Evolutionary conservation across 2,888 invertebrate species (phyloP), one percentile per base, ranked within the genome.

Genomic region (Fissipunctia ypsillon): DNA sequence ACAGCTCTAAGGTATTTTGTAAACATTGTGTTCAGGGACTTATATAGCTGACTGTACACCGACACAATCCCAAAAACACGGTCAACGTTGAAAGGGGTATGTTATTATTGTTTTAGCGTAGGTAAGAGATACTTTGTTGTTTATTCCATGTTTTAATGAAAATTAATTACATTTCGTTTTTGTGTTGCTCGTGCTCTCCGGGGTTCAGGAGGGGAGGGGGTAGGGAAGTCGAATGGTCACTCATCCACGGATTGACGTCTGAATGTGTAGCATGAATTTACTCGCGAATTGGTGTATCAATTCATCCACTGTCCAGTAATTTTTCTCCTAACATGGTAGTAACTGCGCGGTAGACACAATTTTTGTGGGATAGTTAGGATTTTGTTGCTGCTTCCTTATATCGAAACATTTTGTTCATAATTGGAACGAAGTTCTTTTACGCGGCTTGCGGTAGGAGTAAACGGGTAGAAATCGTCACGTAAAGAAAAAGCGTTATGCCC

Each of bases 61-160:
- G 35, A 5, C 10, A 25, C 41, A 48, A 60, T 35, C 52, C 14
- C 22, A 0, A 45, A 66, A 82, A 71, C 59, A 68, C 25, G 71
- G 78, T 31, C 63, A 80, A 82, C 78, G 79, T 64, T 67, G 57
- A 0, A n/a, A 64, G 41, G 57, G 67, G n/a, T 14, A 64, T 60
- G 61, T 63, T 78, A 66, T 73, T 83, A 83, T 63, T 78, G 43
- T 66, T 68, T 64, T n/a, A 43, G 61, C 52, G 50, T 50, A 45
- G 12, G 50, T 76, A 69, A 76, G n/a, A 38, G 48, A 56, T 66
- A 81, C 54, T 64, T 31, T 12, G 25, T 9, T 50, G 54, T 74
- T 80, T 60, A 50, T 9, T 38, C 14, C 45, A 48, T 43, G 31
- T 57, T 79, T 48, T 73, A 41, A 57, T 52, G 52, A 65, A 80